Percentiles rank a stretch among this genome's conserved stretches.
These are phyloP conservation scores for Glandiceps talaboti DNA, from an alignment of 53 echinoderm and acorn worm species.

Conservation along the genomic window DNA sequence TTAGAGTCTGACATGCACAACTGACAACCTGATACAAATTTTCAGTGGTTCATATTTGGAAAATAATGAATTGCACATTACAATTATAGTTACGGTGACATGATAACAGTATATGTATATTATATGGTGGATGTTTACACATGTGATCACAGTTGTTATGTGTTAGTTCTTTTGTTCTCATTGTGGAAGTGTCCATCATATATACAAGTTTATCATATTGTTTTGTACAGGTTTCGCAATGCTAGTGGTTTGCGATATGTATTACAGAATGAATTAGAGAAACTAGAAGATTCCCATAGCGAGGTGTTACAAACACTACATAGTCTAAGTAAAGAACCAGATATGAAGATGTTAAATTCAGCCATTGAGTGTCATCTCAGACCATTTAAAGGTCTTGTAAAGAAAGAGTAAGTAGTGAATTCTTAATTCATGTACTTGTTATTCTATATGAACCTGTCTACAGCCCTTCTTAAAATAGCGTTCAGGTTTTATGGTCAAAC, in stretches of 20 bases:
- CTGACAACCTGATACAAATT: no score
- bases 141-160: background rate
- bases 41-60: no score
- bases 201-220: background rate
- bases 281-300: background rate
- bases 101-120: background rate
- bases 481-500: no score
- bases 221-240: conserved; percentile 53
- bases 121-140: background rate
- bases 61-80: no score
- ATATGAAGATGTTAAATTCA: conserved; percentile 26
- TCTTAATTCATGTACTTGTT: no score
- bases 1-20: no score
- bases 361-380: conserved; percentile 86
- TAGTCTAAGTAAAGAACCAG: background rate
- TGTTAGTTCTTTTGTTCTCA: background rate
- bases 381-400: conserved; percentile 65
- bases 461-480: no score
- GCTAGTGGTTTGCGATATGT: conserved; percentile 60
- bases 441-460: no score
- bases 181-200: background rate
- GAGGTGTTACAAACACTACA: background rate
- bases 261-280: conserved; percentile 19
- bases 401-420: conserved; percentile 55
- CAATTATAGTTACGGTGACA: background rate